A percentile compares a stretch with the other conserved stretches of the same genome.
phyloP scores from a whole-genome alignment of 2,797 vertebrate species.

The Taenioides sp. region DNA sequence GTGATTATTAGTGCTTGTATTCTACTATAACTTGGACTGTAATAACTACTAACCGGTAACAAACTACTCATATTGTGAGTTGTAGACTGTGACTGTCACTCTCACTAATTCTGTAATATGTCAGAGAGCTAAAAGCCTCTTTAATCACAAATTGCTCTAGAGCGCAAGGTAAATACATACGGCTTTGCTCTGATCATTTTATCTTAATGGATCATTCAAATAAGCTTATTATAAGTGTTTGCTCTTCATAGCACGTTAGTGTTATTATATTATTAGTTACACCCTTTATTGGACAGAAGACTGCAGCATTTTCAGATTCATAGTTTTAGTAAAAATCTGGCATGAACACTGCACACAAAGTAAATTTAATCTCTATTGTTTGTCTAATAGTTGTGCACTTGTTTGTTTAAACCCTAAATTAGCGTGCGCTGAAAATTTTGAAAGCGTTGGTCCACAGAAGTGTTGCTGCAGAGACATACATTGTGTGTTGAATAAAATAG shows the following conservation, averaged over 20 bases:
- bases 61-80: neutral
- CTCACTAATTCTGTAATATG: neutral
- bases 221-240: slow-evolving; percentile 22
- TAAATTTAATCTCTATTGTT: neutral
- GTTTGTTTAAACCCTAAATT: neutral
- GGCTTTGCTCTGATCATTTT: neutral
- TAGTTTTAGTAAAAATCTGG: neutral
- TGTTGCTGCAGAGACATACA: slow-evolving; percentile 55
- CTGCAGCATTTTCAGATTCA: slow-evolving; percentile 25
- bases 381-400: neutral
- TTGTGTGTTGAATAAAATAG: slow-evolving; percentile 54
- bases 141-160: slow-evolving; percentile 18
- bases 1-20: too few relatives aligned
- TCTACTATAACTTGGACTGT: too few relatives aligned
- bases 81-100: neutral
- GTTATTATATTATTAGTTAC: slow-evolving; percentile 41
- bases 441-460: slow-evolving; percentile 50
- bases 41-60: too few relatives aligned
- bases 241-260: neutral
- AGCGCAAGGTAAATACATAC: neutral
- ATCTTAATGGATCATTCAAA: slow-evolving; percentile 18
- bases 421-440: slow-evolving; percentile 29
- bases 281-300: slow-evolving; percentile 55
- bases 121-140: slow-evolving; percentile 30
- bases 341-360: neutral